These are phyloP conservation scores for Gallinago solitaria DNA, from an alignment of 2,797 vertebrate genomes.

Conservation along the genomic window DNA sequence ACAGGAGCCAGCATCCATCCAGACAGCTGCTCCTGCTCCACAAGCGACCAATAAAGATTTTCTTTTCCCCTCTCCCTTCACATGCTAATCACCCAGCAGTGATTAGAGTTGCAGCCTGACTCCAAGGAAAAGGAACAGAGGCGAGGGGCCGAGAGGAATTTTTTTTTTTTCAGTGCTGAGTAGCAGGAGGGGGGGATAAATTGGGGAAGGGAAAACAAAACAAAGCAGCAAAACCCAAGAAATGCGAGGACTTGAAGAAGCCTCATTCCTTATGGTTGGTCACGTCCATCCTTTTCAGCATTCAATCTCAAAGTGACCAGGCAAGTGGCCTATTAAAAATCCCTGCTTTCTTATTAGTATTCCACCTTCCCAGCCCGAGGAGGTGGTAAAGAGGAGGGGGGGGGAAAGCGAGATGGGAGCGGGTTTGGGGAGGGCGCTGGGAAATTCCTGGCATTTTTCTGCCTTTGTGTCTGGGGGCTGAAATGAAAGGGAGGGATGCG, in stretches of 20 bases:
- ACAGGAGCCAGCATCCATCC: neutral
- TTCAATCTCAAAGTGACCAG: neutral
- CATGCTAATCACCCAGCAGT: constrained; percentile 45
- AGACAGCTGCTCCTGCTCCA: constrained; percentile 35
- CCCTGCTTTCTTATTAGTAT: neutral
- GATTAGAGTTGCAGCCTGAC: constrained; percentile 19
- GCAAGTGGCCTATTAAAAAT: neutral
- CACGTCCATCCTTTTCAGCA: neutral
- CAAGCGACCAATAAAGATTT: constrained; percentile 42
- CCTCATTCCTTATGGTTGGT: constrained; percentile 21
- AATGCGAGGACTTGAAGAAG: neutral
- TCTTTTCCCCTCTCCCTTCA: constrained; percentile 27
- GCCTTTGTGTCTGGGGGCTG: constrained; percentile 77
- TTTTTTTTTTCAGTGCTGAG: neutral
- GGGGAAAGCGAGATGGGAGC: constrained; percentile 37
- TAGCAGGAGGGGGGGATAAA: neutral
- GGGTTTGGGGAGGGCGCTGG: constrained; percentile 56
- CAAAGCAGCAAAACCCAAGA: neutral
- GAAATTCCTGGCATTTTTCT: constrained; percentile 80
- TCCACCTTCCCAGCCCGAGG: constrained; percentile 9
- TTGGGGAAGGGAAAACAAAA: neutral
- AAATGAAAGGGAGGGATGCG: constrained; percentile 62
- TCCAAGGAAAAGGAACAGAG: constrained; percentile 11
- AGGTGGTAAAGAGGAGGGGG: neutral
- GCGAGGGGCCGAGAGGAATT: neutral